phyloP scores from a whole-genome alignment of 2,113 vertebrate species.

The Sapayoa aenigma region DNA sequence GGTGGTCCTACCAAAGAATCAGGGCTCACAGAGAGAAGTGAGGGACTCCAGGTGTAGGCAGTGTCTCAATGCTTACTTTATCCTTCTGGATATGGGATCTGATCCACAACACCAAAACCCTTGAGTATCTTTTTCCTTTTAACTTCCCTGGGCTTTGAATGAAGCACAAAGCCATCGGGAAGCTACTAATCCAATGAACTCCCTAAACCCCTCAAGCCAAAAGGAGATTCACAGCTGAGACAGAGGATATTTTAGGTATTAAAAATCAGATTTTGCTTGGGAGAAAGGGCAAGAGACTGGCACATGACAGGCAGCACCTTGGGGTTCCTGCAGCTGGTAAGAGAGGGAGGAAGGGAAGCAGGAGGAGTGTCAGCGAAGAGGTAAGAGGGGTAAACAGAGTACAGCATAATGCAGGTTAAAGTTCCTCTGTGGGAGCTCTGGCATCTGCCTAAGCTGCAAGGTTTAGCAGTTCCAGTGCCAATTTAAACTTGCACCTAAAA shows the following conservation, averaged over 20 bases:
- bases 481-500: background rate
- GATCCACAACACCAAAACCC: background rate
- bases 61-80: background rate
- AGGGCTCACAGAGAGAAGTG: background rate
- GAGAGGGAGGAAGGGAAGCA: background rate
- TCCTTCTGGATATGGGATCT: background rate
- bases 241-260: background rate
- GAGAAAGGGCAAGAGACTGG: background rate
- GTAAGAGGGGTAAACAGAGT: background rate
- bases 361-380: background rate
- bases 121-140: background rate
- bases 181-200: background rate
- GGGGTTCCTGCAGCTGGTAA: background rate
- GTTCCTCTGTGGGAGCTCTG: background rate
- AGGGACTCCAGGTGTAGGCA: background rate
- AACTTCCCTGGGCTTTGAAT: background rate
- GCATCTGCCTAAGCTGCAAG: background rate
- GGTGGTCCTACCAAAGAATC: background rate
- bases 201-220: background rate
- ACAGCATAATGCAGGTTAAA: background rate
- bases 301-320: background rate
- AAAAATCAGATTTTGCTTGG: background rate
- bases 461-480: background rate
- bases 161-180: background rate
- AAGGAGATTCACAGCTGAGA: background rate